Percentiles rank a stretch among this genome's conserved stretches.
phyloP scores from a whole-genome alignment of 1,140 invertebrate species.

The Pectinophora gossypiella region DNA sequence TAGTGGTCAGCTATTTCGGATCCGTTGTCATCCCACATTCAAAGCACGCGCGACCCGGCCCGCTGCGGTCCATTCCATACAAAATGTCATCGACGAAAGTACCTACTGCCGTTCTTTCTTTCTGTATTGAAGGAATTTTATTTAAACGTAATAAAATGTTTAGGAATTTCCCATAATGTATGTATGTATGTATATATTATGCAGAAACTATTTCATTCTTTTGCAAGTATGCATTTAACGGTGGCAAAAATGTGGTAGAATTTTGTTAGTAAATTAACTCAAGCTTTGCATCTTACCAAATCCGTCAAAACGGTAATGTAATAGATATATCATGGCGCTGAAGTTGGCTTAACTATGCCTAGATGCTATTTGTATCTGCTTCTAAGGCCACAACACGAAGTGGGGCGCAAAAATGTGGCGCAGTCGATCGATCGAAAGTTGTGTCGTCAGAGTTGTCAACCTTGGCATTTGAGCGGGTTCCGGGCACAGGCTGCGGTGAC shows the following conservation, averaged over 20 bases:
- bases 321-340: no score
- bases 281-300: no score
- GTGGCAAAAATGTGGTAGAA: no score
- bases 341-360: background rate
- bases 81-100: background rate
- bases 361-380: background rate
- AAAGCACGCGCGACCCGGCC: slow-evolving; percentile 42
- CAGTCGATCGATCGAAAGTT: slow-evolving; percentile 66
- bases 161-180: no score
- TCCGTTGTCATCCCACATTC: slow-evolving; percentile 44
- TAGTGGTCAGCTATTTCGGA: slow-evolving; percentile 5
- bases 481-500: slow-evolving; percentile 27
- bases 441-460: slow-evolving; percentile 71
- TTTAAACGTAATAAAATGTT: no score
- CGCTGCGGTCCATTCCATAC: background rate
- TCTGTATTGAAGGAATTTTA: no score
- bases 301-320: no score
- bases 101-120: no score
- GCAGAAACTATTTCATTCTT: no score
- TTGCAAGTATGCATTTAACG: no score
- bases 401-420: slow-evolving; percentile 69
- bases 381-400: slow-evolving; percentile 23
- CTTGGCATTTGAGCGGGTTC: slow-evolving; percentile 73
- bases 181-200: no score
- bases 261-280: no score